A percentile compares a stretch with the other conserved stretches of the same genome.
Conservation (phyloP, 1,140 invertebrate genomes). For the Drosophila ogumai region DNA sequence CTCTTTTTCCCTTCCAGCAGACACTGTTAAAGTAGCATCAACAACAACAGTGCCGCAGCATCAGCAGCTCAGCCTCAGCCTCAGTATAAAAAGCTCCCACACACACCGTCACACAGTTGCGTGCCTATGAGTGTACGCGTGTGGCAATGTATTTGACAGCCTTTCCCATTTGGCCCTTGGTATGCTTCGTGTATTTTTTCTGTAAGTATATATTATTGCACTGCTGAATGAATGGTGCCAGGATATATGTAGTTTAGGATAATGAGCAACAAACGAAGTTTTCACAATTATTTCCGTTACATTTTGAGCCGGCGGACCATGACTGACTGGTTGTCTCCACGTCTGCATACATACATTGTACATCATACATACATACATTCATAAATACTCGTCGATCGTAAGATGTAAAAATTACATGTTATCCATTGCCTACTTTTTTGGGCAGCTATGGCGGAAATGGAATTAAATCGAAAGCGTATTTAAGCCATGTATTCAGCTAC, state of each 20-base stretch:
- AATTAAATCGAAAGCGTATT: background rate
- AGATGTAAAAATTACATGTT: background rate
- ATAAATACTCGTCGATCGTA: background rate
- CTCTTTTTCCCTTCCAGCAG: constrained; percentile 32
- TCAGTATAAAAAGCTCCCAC: constrained; percentile 23
- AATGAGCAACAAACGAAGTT: background rate
- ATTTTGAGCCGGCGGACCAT: background rate
- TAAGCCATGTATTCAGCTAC: background rate
- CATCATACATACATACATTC: background rate
- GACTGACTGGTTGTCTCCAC: background rate
- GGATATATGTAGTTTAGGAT: background rate
- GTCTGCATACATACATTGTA: no score
- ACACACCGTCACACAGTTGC: constrained; percentile 19
- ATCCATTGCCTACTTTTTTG: constrained; percentile 7
- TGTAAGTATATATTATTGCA: constrained; percentile 73
- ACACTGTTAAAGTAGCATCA: constrained; percentile 10
- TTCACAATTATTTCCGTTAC: background rate
- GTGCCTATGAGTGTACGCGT: constrained; percentile 40
- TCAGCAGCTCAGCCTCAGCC: constrained; percentile 15
- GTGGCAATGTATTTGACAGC: constrained; percentile 73
- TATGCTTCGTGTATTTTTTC: constrained; percentile 69
- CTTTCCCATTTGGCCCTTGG: constrained; percentile 70
- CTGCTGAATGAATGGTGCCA: background rate
- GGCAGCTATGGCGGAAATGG: no score
- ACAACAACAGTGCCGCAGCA: constrained; percentile 20